A percentile compares a stretch with the other conserved stretches of the same genome.
Evolutionary conservation across 2,113 vertebrate species (phyloP).

Genomic region (Ptychochromis oligacanthus): DNA sequence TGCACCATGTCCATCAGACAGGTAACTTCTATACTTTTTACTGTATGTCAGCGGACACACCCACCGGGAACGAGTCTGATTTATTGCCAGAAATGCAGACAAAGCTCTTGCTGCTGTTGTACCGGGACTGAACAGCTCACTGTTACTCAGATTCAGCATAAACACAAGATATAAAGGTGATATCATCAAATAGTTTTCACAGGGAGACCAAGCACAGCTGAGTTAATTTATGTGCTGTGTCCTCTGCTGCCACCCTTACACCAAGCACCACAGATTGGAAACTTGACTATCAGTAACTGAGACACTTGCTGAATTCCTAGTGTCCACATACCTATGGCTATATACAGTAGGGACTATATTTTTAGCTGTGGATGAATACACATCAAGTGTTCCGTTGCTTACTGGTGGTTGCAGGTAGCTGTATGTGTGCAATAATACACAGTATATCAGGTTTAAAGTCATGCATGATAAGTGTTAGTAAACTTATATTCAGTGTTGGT

Average conservation of each 20-base stretch:
- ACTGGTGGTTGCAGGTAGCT: neutral
- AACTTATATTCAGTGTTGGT: neutral
- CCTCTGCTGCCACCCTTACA: neutral
- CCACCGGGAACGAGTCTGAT: neutral
- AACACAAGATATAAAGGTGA: neutral
- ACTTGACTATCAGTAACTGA: neutral
- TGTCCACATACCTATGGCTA: neutral
- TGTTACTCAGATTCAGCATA: neutral
- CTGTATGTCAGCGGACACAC: neutral
- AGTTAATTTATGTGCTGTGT: neutral
- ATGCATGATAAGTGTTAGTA: neutral
- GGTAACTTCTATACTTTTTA: conserved; percentile 71
- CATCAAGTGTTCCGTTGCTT: neutral
- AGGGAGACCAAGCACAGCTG: neutral
- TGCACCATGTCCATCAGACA: conserved; percentile 99
- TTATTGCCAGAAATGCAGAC: neutral
- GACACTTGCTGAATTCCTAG: too few relatives aligned
- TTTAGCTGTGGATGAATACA: neutral
- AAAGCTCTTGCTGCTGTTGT: neutral
- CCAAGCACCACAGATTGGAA: too few relatives aligned
- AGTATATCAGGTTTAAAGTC: neutral
- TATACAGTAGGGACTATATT: neutral
- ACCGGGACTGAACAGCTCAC: neutral
- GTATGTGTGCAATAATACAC: neutral
- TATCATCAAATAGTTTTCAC: neutral